Conservation (phyloP, 2,797 vertebrate genomes). For the Cirrhinus molitorella region DNA sequence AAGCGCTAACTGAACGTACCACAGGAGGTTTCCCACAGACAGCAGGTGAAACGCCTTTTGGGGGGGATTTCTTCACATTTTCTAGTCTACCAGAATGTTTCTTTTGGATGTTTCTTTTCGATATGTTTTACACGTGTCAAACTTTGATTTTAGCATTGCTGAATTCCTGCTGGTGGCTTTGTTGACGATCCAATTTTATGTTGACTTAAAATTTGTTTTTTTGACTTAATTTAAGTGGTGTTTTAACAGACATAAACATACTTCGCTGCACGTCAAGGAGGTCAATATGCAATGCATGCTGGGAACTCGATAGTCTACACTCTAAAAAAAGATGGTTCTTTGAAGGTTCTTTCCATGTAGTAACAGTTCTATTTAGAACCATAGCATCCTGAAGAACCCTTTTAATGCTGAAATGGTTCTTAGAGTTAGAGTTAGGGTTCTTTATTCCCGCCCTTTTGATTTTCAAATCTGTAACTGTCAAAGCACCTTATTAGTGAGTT, state of each 20-base stretch:
- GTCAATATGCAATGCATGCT: conserved; percentile 1
- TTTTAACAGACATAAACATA: background rate
- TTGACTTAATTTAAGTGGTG: background rate
- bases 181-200: background rate
- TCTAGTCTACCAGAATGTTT: background rate
- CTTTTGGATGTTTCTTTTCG: background rate
- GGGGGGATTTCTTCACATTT: background rate
- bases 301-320: background rate
- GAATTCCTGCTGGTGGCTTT: background rate
- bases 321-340: too few species aligned
- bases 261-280: background rate
- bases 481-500: too few species aligned
- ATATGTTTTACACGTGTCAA: background rate
- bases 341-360: too few species aligned
- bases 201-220: background rate
- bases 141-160: conserved; percentile 1
- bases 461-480: too few species aligned
- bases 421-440: too few species aligned
- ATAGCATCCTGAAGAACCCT: too few species aligned
- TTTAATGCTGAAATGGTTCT: too few species aligned
- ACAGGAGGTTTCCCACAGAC: conserved; percentile 35
- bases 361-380: too few species aligned
- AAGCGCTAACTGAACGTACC: conserved; percentile 35
- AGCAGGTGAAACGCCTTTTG: conserved; percentile 20
- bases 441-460: too few species aligned